Base-by-base conservation (phyloP, 1,140 invertebrate genomes). In the Bombus huntii region DNA sequence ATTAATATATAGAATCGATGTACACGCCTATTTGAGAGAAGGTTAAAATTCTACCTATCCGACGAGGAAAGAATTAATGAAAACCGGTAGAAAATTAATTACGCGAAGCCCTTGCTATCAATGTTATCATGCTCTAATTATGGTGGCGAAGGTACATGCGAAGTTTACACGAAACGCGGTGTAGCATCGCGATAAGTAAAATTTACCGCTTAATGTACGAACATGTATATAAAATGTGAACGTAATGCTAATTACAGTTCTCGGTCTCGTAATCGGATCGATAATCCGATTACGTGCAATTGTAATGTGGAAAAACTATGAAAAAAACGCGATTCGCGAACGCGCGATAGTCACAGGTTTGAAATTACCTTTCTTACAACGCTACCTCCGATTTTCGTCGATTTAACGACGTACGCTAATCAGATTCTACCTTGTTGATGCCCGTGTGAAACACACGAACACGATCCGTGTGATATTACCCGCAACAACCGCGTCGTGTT, bases 101-200 rank as follows among this genome's bases (percentile, higher is more conserved):
- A 79, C 28, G 53, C 39, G 53, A 12, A 28, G 13, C 75, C 66
- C 25, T 25, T 37, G 66, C 31, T 78, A 78, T 59, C 68, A 47
- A 62, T 37, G 76, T 62, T 79, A 80, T 71, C 66, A 37, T 39
- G 53, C 62, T 31, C 25, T 62, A 80, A 80, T 84, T 80, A 79
- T 53, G 59, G 53, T n/a, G n/a, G 53, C 53, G 53, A 13, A 0
- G 9, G 34, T 59, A 10, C 65, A 68, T 18, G 39, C 39, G 22
- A 34, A 25, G 39, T 79, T 72, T 47, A 84, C 83, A 62, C 76
- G 83, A 47, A 62, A 72, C 76, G 39, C 31, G 31, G 31, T 65
- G 83, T 62, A 72, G 39, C 66, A 80, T 84, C 82, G 75, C 66
- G 83, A 84, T 84, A 80, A 84, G 83, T 62, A 79, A 80, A 84